Base-by-base conservation (phyloP, 2,113 vertebrate species). In the Camelus bactrianus region DNA sequence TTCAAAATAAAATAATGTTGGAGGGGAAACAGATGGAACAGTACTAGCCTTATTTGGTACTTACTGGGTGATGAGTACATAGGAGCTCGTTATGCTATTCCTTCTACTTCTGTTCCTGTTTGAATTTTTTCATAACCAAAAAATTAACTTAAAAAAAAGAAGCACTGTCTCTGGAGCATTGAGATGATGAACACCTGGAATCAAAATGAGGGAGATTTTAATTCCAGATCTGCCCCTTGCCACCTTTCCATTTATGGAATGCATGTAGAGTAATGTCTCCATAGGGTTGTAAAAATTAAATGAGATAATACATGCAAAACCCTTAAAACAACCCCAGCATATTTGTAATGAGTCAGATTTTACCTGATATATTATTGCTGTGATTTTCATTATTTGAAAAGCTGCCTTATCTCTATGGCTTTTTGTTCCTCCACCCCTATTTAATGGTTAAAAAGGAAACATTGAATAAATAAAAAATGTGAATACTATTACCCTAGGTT, bases 1-100 rank as follows among this genome's bases (percentile, higher is more conserved):
- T 96, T 94, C 70, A 94, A 94, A 84, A 93, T 52, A 75, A 80
- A 82, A 32, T 62, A 52, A 26, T 62, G 4, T 65, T 77, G 11
- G 42, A 77, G 8, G 14, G 22, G 46, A 90, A 85, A 56, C 17
- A 83, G 48, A 80, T 46, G n/a, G 75, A 94, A 54, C 17, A 79
- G 56, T 48, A 77, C 30, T 72, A n/a, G 50, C 22, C 20, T 54
- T 65, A 79, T 50, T n/a, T 69, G 58, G 19, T 81, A 46, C 90
- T 88, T 72, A 60, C n/a, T 10, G 7, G 28, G 48, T 20, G 22
- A 65, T 35, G 13, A 38, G 54, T 14, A 20, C 16, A 6, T 2
- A 17, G 42, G 15, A 35, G 46, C 30, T 62, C 42, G 50, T 70
- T 77, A 46, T 8, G 11, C 5, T 64, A 22, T 88, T 46, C n/a